These are phyloP conservation scores for Hemicordylus capensis DNA, from an alignment of 2,113 vertebrate species.

Conservation along the genomic window DNA sequence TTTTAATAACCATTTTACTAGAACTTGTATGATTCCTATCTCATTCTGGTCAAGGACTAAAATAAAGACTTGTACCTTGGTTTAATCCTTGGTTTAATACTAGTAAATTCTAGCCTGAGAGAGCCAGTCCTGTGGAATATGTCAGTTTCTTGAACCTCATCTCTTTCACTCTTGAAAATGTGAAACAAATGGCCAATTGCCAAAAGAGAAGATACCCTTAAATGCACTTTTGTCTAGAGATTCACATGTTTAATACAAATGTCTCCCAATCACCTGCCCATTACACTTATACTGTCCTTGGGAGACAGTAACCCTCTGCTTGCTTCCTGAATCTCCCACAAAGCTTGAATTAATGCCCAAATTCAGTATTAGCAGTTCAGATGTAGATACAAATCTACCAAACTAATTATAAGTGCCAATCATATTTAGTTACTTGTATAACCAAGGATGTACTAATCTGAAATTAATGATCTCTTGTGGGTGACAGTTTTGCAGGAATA, in stretches of 20 bases:
- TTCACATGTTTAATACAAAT: conserved; percentile 9
- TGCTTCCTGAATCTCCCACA: neutral
- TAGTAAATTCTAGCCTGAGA: conserved; percentile 55
- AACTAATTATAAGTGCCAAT: neutral
- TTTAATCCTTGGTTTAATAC: conserved; percentile 66
- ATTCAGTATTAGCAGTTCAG: neutral
- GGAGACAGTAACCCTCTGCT: neutral
- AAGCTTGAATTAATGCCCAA: neutral
- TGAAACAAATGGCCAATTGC: conserved; percentile 28
- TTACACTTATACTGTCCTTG: neutral
- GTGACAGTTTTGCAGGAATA: conserved; percentile 12
- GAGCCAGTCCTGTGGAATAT: conserved; percentile 25
- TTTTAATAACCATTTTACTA: too few species aligned
- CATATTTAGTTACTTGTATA: neutral
- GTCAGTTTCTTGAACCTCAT: conserved; percentile 31
- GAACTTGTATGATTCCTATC: too few species aligned
- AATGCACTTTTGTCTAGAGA: conserved; percentile 34
- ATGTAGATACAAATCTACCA: neutral
- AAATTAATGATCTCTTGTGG: neutral
- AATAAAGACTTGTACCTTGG: too few species aligned
- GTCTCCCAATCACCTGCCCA: neutral
- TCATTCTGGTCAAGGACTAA: too few species aligned
- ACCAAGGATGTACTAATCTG: neutral
- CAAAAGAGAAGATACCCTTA: conserved; percentile 11
- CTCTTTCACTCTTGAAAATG: conserved; percentile 40